Percentiles rank a stretch among this genome's conserved stretches.
Evolutionary conservation across 2,113 vertebrate species (phyloP).

Genomic region (Actinemys pallida): DNA sequence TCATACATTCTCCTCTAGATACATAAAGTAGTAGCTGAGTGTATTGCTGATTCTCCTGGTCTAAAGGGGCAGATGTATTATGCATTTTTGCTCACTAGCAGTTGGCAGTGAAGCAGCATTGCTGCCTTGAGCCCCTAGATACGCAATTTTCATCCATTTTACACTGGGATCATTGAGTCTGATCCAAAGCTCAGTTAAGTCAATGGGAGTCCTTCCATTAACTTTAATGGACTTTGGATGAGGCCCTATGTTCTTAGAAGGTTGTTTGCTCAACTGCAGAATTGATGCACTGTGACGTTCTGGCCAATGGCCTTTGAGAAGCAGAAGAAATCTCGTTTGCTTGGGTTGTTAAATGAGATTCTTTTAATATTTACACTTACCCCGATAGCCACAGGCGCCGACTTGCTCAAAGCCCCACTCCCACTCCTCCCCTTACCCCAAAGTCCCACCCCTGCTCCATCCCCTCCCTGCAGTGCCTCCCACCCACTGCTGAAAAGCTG

Average conservation of each 20-base stretch:
- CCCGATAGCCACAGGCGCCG: not conserved
- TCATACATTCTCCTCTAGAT: not conserved
- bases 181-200: not conserved
- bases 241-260: not conserved
- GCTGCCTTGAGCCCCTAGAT: not conserved
- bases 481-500: too few relatives aligned
- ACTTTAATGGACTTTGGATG: not conserved
- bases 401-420: too few relatives aligned
- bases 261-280: conserved; percentile 5
- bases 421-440: too few relatives aligned
- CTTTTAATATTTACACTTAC: conserved; percentile 18
- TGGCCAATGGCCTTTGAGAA: conserved; percentile 23
- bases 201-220: not conserved
- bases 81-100: not conserved
- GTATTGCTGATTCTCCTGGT: not conserved
- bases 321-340: conserved; percentile 40
- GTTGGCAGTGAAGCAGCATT: not conserved
- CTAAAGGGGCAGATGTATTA: not conserved
- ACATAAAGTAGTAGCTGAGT: not conserved
- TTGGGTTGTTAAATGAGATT: conserved; percentile 24
- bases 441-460: too few relatives aligned
- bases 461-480: too few relatives aligned
- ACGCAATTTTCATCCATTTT: not conserved
- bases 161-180: not conserved
- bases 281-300: conserved; percentile 33